Evolutionary conservation across 2,888 invertebrate species (phyloP).

Genomic region (Papilio gigon): DNA sequence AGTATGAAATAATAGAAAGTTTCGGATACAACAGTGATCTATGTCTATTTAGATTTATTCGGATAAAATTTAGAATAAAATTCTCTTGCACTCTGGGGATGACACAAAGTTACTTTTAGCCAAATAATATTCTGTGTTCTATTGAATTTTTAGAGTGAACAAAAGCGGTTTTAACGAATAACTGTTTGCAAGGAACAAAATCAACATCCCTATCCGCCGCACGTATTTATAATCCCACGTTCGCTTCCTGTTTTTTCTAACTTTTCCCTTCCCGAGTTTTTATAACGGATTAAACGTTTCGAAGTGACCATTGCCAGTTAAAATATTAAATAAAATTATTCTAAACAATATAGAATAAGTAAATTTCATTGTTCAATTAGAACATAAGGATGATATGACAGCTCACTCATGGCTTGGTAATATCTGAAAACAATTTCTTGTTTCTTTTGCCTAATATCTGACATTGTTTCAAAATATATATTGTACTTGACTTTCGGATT

Average conservation of each 20-base stretch:
- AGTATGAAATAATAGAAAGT: background rate
- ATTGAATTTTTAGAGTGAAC: constrained; percentile 67
- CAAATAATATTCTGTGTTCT: constrained; percentile 41
- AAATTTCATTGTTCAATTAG: background rate
- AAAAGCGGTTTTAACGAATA: constrained; percentile 58
- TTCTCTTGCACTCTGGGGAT: constrained; percentile 5
- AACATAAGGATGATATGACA: background rate
- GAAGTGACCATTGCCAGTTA: constrained; percentile 57
- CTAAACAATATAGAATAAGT: background rate
- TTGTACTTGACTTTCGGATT: too few species aligned
- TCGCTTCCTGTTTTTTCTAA: constrained; percentile 78
- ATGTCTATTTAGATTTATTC: background rate
- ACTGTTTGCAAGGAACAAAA: constrained; percentile 62
- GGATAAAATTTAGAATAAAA: constrained; percentile 13
- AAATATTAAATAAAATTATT: constrained; percentile 15
- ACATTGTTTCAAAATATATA: too few species aligned
- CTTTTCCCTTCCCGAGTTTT: constrained; percentile 56
- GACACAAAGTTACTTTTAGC: constrained; percentile 41
- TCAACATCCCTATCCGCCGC: constrained; percentile 76
- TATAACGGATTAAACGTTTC: constrained; percentile 66
- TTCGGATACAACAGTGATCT: background rate
- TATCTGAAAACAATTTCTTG: background rate
- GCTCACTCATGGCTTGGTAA: background rate
- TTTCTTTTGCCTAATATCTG: background rate
- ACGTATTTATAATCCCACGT: constrained; percentile 78